Evolutionary conservation across 2,888 invertebrate species (phyloP), one percentile per base, ranked within the genome.

Genomic region (Eupithecia pulchellata): DNA sequence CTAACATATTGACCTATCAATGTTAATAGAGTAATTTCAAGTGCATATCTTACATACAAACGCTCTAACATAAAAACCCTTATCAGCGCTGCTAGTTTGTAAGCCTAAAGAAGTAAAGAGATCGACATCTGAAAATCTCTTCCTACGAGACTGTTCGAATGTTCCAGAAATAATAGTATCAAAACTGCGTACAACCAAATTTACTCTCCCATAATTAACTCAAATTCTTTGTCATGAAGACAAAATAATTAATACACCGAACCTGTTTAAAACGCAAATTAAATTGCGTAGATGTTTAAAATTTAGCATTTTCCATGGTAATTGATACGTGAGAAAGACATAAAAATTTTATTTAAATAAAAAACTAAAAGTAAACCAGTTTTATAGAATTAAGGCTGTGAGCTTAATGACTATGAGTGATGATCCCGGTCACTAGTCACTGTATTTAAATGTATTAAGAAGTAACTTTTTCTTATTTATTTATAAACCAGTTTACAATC

Each of bases 241-340:
- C 32, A 61, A 32, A 61, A 20, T 13, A 32, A 32, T 20, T 13
- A 32, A 61, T 13, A 20, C 20, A 20, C 61, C 13, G 4, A 61
- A 61, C 64, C 55, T 13, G 61, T 64, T 58, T 58, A 8, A 9
- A 34, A 64, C 47, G 32, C 47, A 69, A 69, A 69, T 64, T 55
- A 60, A 61, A 63, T 29, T 66, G 57, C 73, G 42, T 62, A 67
- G 68, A 68, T 63, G 27, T 32, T n/a, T 30, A 42, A 72, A 62
- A 34, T 25, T 36, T 60, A 57, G 55, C 42, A 52, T 68, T 64
- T 64, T 69, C 65, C 70, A 71, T 64, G 36, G 17, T 69, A 68
- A 73, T 72, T 70, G 62, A 29, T 55, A 66, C 71, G 58, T 75
- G 75, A 72, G 69, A 76, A 75, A 69, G 55, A 63, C 30, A 61